Evolutionary conservation across 2,888 invertebrate genomes (phyloP).

Genomic region (Hydraecia micacea): DNA sequence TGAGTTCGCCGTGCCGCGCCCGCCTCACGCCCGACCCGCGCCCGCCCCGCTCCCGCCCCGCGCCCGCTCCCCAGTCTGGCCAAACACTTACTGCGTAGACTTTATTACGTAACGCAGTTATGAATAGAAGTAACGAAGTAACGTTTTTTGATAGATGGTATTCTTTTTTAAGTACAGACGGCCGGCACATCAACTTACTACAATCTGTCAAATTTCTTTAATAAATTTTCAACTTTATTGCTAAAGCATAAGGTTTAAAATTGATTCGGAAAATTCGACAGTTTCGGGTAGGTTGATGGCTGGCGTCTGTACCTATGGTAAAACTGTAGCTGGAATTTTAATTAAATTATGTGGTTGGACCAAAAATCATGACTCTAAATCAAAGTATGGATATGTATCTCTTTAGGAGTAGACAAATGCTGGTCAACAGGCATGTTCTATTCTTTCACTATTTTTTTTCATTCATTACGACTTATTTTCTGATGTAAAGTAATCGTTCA

Average conservation of each 20-base stretch:
- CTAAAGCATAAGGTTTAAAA: too few relatives aligned
- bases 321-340: neutral
- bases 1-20: too few relatives aligned
- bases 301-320: neutral
- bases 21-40: too few relatives aligned
- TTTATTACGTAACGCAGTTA: conserved; percentile 16
- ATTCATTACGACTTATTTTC: neutral
- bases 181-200: too few relatives aligned
- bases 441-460: neutral
- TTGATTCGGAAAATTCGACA: too few relatives aligned
- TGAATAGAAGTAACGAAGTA: conserved; percentile 7
- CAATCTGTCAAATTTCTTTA: too few relatives aligned
- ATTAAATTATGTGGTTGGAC: too few relatives aligned
- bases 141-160: conserved; percentile 6
- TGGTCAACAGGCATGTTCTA: neutral
- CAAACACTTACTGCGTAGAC: neutral
- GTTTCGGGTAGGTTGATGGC: too few relatives aligned
- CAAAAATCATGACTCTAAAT: neutral
- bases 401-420: too few relatives aligned
- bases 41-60: too few relatives aligned
- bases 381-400: neutral
- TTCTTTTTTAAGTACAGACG: neutral
- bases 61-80: too few relatives aligned
- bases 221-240: too few relatives aligned
- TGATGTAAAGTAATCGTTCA: neutral